Conservation (phyloP, 2,888 invertebrate species). For the Calliscelio sp. region DNA sequence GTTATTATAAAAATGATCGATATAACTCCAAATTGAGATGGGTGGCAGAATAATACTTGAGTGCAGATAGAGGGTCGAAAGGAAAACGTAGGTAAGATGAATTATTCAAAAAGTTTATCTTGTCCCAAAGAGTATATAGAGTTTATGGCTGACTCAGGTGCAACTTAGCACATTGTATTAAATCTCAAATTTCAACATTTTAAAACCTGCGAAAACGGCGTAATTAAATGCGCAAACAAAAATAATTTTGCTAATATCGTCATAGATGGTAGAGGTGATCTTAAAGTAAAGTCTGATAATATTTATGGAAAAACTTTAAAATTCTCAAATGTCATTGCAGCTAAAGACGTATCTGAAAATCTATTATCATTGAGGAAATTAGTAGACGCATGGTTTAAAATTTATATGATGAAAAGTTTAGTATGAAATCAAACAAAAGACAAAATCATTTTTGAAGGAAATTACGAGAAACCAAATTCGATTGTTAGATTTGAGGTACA, state of each 20-base stretch:
- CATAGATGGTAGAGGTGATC: not conserved
- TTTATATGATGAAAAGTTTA: too few relatives aligned
- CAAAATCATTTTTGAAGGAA: constrained; percentile 50
- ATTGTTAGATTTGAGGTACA: constrained; percentile 56
- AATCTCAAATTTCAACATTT: not conserved
- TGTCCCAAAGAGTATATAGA: not conserved
- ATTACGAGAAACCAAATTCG: constrained; percentile 69
- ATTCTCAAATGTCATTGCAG: not conserved
- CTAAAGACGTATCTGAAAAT: not conserved
- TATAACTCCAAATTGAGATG: not conserved
- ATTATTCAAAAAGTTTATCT: not conserved
- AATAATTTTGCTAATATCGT: not conserved
- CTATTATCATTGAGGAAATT: not conserved
- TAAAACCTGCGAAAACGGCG: not conserved
- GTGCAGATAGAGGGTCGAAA: not conserved
- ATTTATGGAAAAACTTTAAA: not conserved
- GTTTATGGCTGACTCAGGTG: not conserved
- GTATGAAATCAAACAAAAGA: too few relatives aligned
- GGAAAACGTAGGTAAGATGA: not conserved
- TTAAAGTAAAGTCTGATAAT: not conserved
- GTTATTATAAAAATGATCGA: not conserved
- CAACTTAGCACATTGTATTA: not conserved
- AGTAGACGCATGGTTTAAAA: too few relatives aligned
- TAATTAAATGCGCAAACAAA: not conserved
- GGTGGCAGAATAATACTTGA: not conserved